These are phyloP conservation scores for Saccostrea cuccullata DNA, from an alignment of 1,140 invertebrate genomes.

Conservation along the genomic window DNA sequence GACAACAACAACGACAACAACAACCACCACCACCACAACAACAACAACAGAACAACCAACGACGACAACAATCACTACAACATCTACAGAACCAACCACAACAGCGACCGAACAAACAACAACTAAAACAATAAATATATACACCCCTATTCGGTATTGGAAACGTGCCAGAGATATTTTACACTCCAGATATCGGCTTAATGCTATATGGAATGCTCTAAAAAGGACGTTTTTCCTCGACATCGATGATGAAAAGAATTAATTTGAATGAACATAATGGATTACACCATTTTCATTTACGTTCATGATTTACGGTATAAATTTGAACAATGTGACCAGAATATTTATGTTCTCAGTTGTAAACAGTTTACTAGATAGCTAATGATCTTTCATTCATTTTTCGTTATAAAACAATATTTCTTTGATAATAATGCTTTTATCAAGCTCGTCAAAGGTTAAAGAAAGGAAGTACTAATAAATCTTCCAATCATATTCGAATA, in stretches of 20 bases:
- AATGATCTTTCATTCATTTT: background rate
- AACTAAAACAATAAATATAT: background rate
- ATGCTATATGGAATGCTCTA: background rate
- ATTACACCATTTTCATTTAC: too few species aligned
- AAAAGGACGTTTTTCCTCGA: constrained; percentile 11
- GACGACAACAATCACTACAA: background rate
- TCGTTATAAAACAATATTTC: too few species aligned
- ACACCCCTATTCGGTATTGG: background rate
- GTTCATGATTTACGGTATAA: too few species aligned
- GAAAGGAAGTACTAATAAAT: too few species aligned
- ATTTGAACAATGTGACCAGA: background rate
- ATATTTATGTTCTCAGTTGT: background rate
- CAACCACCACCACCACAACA: background rate
- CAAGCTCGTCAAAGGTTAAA: too few species aligned
- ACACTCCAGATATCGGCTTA: background rate
- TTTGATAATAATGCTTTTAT: too few species aligned
- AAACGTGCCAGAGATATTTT: background rate
- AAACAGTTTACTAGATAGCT: background rate
- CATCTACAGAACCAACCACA: background rate
- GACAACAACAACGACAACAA: background rate
- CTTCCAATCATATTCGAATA: too few species aligned
- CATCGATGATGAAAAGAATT: background rate
- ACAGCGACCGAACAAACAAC: background rate
- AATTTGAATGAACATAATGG: background rate
- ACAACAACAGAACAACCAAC: background rate